Conservation (phyloP, 2,113 vertebrate genomes). For the Arizona elegans region DNA sequence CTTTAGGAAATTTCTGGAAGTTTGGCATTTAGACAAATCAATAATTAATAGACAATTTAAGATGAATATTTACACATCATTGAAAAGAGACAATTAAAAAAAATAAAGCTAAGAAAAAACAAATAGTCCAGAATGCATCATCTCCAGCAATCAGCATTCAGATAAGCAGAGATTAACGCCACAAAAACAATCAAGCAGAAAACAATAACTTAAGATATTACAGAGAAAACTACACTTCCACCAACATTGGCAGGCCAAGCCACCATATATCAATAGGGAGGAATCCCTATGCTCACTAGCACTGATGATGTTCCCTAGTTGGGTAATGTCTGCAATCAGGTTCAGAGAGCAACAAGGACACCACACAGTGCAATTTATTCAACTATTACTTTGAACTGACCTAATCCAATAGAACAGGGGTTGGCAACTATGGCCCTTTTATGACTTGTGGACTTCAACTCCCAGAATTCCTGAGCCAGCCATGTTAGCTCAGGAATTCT, state of each 20-base stretch:
- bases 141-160: neutral
- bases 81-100: neutral
- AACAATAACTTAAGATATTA: neutral
- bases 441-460: too few species aligned
- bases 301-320: neutral
- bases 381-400: neutral
- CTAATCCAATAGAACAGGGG: neutral
- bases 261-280: neutral
- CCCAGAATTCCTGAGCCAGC: too few species aligned
- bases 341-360: neutral
- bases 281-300: neutral
- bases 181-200: neutral
- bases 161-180: neutral
- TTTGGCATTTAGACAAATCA: too few species aligned
- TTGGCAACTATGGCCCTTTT: too few species aligned
- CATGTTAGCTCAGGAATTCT: too few species aligned
- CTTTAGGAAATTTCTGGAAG: too few species aligned
- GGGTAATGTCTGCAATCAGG: neutral
- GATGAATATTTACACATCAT: neutral
- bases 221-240: neutral
- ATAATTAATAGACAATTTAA: neutral
- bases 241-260: neutral
- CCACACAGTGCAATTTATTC: neutral
- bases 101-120: neutral
- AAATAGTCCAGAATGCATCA: neutral